Percentiles rank a stretch among this genome's conserved stretches.
These are phyloP conservation scores for Timema podura DNA, from an alignment of 2,888 invertebrate species.

Conservation along the genomic window DNA sequence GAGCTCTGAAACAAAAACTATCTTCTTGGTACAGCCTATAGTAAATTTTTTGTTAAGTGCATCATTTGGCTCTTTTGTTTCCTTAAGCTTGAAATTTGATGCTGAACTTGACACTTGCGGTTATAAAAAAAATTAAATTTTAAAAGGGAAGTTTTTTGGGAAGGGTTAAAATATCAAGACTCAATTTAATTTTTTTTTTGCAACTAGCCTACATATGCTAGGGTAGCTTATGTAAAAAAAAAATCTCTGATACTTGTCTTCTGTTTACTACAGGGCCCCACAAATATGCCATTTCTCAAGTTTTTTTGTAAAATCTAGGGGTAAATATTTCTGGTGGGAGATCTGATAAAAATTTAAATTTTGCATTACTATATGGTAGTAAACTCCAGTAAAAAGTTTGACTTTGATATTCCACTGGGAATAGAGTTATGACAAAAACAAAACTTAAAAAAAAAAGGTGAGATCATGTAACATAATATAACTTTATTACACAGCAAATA, in stretches of 20 bases:
- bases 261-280: not conserved
- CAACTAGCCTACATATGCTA: not conserved
- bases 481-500: too few species aligned
- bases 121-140: not conserved
- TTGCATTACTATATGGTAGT: not conserved
- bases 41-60: not conserved
- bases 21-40: not conserved
- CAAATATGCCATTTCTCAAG: not conserved
- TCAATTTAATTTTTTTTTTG: not conserved
- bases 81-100: too few species aligned
- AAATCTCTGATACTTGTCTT: not conserved
- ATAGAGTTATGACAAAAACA: not conserved
- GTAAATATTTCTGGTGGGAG: not conserved
- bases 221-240: not conserved
- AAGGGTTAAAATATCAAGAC: not conserved
- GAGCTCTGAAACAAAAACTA: not conserved
- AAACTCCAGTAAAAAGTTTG: not conserved
- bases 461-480: not conserved
- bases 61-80: not conserved
- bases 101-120: not conserved
- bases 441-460: not conserved
- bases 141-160: not conserved
- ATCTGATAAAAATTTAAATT: constrained; percentile 1
- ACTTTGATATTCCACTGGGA: not conserved
- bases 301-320: constrained; percentile 8